Conservation (phyloP, 2,113 vertebrate genomes). For the Sylvilagus bachmani region DNA sequence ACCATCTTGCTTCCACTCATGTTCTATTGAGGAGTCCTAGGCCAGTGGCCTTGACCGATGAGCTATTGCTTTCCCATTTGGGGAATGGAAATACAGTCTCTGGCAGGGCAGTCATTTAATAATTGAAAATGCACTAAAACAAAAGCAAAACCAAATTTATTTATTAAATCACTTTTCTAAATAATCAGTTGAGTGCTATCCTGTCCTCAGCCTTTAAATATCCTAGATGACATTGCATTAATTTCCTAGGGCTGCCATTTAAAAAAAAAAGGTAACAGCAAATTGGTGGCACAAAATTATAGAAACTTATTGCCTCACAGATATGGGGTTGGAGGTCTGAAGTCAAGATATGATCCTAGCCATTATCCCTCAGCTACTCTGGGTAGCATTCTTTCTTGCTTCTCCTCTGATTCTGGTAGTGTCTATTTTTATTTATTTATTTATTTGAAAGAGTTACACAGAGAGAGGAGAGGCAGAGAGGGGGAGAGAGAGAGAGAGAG, state of each 20-base stretch:
- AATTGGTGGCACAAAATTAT: neutral
- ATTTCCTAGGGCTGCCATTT: neutral
- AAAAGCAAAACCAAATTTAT: neutral
- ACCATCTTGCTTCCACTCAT: neutral
- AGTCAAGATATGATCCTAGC: neutral
- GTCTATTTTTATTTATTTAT: too few species aligned
- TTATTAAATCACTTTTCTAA: neutral
- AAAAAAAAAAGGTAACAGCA: neutral
- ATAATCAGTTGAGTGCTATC: neutral
- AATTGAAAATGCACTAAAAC: neutral
- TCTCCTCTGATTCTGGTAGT: neutral
- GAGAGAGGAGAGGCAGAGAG: too few species aligned
- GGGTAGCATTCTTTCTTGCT: neutral
- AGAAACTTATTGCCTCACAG: neutral
- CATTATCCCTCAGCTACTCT: neutral
- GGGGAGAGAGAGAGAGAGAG: too few species aligned
- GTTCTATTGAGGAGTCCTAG: neutral
- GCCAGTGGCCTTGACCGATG: neutral
- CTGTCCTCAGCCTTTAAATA: neutral
- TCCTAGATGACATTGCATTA: neutral
- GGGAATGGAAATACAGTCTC: neutral
- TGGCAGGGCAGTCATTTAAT: neutral
- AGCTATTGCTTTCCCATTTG: too few species aligned
- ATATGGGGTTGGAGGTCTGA: neutral
- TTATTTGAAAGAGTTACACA: too few species aligned